A percentile compares a stretch with the other conserved stretches of the same genome.
Conservation (phyloP, 2,113 vertebrate genomes). For the Anser cygnoides region DNA sequence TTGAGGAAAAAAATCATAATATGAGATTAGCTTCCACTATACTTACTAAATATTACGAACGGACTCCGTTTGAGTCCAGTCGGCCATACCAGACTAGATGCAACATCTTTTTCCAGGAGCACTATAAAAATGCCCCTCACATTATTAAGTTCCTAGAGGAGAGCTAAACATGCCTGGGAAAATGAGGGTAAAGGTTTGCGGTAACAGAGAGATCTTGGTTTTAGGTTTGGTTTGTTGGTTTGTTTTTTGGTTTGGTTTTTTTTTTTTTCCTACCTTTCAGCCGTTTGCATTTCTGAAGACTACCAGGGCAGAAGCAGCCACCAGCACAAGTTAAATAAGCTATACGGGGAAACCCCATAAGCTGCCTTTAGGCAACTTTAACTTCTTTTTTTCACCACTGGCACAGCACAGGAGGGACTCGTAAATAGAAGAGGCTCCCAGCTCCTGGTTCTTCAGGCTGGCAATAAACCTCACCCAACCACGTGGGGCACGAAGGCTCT, state of each 20-base stretch:
- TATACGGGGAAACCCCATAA: neutral
- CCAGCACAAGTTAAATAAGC: neutral
- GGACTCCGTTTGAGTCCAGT: neutral
- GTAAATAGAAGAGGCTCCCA: neutral
- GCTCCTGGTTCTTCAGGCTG: conserved; percentile 8
- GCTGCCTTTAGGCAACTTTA: neutral
- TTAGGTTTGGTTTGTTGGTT: neutral
- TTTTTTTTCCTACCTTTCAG: neutral
- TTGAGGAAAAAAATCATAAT: neutral
- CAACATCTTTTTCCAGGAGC: neutral
- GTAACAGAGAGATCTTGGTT: fast-evolving
- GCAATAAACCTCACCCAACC: neutral
- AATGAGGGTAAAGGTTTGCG: neutral
- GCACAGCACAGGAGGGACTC: neutral
- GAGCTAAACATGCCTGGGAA: neutral
- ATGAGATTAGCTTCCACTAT: neutral
- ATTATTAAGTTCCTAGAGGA: neutral
- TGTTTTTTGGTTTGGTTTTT: no score
- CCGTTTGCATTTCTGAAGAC: neutral
- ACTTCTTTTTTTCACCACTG: neutral
- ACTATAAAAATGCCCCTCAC: neutral
- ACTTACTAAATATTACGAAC: neutral
- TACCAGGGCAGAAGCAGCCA: neutral
- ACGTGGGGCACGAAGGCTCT: neutral
- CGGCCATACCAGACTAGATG: neutral